Base-by-base conservation (phyloP, 2,888 invertebrate species). In the Diarsia brunnea region DNA sequence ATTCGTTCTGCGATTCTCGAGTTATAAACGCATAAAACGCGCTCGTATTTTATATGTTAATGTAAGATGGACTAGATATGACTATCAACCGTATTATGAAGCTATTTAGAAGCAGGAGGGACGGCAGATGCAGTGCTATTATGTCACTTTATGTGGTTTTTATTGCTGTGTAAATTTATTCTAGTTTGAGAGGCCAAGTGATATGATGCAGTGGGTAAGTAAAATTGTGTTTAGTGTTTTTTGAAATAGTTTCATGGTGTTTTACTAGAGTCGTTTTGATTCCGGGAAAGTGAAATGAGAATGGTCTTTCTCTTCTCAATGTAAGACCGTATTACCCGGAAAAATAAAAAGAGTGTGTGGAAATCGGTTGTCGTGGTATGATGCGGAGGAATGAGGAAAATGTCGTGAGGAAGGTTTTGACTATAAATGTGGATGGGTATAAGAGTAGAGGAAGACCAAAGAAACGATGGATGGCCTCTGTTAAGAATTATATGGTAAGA, bases 81-180 rank as follows among this genome's bases (percentile, higher is more conserved):
- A 82, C 68, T 73, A 80, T 87, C 84, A 77, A 81, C 76, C 24
- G 75, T 88, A 87, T 88, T 87, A 85, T 87, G 85, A 83, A 81
- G 84, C 84, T 84, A 84, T 88, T 88, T 85, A 81, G 73, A 87
- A 82, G 79, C 85, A 85, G 75, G 82, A 85, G 77, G 75, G 63
- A 76, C 11, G 27, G 79, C 79, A 85, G 87, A 87, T 85, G 84
- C 79, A 73, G 82, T 74, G 71, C 73, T 84, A 84, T 87, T 81
- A 88, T 81, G 84, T 80, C 83, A 84, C 53, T 87, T 88, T 87
- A 88, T 87, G 77, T 61, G 77, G 53, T 77, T 84, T 88, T 88
- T 88, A 88, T 76, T 74, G 77, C 73, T 71, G 78, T 78, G 85
- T 86, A 83, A 84, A 75, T 83, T 63, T 79, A 74, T 84, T 73